Base-by-base conservation (phyloP, 2,888 invertebrate genomes). In the Dicyrtomina minuta region DNA sequence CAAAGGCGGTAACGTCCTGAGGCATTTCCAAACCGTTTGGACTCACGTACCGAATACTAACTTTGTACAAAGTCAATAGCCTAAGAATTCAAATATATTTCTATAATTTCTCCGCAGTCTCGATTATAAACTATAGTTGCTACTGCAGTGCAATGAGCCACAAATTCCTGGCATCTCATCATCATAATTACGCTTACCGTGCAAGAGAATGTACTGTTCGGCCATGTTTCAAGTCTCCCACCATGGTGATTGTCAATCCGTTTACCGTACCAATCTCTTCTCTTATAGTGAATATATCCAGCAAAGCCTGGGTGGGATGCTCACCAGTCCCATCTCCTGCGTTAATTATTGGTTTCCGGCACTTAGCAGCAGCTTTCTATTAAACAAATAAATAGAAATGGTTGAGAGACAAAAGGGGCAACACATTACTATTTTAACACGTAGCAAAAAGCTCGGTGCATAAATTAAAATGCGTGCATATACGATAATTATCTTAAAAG, bases 221-320 rank as follows among this genome's bases (percentile, higher is more conserved):
- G 0, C 99, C 98, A 82, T 99, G 92, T 82, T 95, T 96, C 77
- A 99, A 84, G 83, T 99, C 99, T 5, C 99, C 99, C 22, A 98
- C 97, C 89, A 99, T 90, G 0, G 98, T 98, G 65, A 99, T 95
- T 0, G 93, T 96, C 12, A 99, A 85, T 0, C 95, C 95, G 81
- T 99, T 98, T 0, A 99, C 97, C 0, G 98, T 99, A 77, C 98
- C 98, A 72, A 99, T 94, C 85, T 99, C 98, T 84, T 99, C 96
- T 74, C 98, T 87, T 79, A 99, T 99, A 5, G 99, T 98, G 81
- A 97, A 99, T 3, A 98, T 89, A 81, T 99, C 99, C 12, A 99
- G 84, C 15, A 99, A 84, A 0, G 99, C 99, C 84, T 99, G 99
- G 0, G 96, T 96, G 0, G 99, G 99, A 83, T 97, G 96, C 81